Base-by-base conservation (phyloP, 2,113 vertebrate genomes). In the Centropus unirufus region DNA sequence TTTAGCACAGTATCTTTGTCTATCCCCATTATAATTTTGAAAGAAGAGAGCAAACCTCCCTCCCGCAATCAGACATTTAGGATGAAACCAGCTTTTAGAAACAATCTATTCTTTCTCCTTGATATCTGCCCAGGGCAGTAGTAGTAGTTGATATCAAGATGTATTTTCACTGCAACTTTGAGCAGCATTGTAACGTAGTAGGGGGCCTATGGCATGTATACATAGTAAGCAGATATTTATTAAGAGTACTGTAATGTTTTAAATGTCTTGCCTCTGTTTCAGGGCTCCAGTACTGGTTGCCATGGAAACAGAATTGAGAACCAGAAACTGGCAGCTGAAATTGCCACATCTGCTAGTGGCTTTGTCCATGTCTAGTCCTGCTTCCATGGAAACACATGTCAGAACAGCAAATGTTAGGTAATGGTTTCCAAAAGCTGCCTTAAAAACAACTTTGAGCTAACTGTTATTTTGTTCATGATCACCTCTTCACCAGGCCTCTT, bases 321-420 rank as follows among this genome's bases (percentile, higher is more conserved):
- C 24, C 42, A 92, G 91, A 91, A 93, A 76, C 88, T 94, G 92
- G 85, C 91, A 76, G 86, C 12, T 89, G 77, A 88, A 96, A 95
- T 62, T 95, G 75, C 87, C 81, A 96, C 86, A 74, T 96, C 91
- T 90, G 92, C 92, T 88, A 66, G 89, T 94, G 96, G 63, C 91
- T 92, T 44, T 90, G 87, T 92, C 95, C 90, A 69, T 90, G 94
- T 76, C 92, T 90, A 69, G 86, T 93, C 78, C 92, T n/a, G 96
- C 96, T 97, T 91, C 96, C 96, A 97, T 97, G 96, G 96, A 95
- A 97, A 97, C 97, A 91, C 75, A 78, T 89, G 72, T 84, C 94
- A 84, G 92, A 93, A 61, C 66, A 87, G 84, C 75, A 90, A 84
- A 93, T 0, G 6, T 64, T 82, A 91, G 64, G 78, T 47, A 97